Conservation (phyloP, 2,797 vertebrate genomes). For the Liasis olivaceus region DNA sequence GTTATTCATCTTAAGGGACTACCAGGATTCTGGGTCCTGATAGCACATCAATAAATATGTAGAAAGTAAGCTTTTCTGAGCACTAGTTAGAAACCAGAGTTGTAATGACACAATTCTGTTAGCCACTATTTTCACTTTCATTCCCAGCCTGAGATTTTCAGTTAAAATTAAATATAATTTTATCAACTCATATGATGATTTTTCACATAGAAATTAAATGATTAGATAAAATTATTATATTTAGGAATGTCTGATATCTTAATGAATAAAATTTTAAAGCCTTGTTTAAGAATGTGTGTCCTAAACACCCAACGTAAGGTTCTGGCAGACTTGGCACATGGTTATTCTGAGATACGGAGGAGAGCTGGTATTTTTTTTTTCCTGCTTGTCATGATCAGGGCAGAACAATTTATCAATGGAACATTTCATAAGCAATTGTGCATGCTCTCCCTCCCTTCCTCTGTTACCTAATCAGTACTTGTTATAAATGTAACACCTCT, state of each 20-base stretch:
- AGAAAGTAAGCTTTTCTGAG: background rate
- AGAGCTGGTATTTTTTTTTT: background rate
- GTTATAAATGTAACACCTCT: slow-evolving; percentile 62
- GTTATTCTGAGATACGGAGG: background rate
- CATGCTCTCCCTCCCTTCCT: slow-evolving; percentile 32
- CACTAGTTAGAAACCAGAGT: background rate
- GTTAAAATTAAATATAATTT: background rate
- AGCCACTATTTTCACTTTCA: background rate
- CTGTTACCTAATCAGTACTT: slow-evolving; percentile 39
- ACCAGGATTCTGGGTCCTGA: background rate
- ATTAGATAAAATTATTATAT: background rate
- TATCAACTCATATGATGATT: background rate
- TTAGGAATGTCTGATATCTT: background rate
- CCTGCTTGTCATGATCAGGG: background rate
- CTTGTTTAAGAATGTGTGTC: background rate
- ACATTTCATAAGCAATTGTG: slow-evolving; percentile 18
- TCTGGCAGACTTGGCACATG: background rate
- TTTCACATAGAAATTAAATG: background rate
- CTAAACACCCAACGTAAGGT: background rate
- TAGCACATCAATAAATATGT: background rate
- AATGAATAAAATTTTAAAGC: background rate
- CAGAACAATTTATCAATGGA: slow-evolving; percentile 19
- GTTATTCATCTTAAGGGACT: background rate
- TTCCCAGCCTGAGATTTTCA: background rate
- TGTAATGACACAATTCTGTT: background rate